Evolutionary conservation across 1,140 invertebrate genomes (phyloP), one percentile per base, ranked within the genome.

Genomic region (Meteorus sp.): DNA sequence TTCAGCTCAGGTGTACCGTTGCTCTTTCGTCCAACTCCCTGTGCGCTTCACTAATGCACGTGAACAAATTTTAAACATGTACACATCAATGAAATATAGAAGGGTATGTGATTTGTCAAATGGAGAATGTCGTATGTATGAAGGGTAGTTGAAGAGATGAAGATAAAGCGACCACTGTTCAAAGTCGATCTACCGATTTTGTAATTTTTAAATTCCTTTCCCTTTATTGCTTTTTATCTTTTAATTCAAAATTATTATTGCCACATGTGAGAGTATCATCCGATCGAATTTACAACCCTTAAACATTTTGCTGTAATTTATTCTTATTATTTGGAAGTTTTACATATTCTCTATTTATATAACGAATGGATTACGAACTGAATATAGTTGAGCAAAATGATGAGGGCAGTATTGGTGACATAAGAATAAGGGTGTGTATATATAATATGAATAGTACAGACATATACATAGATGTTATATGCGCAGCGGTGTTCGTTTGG

Each of bases 1-100:
- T 73, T 75, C 62, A 68, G 65, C 69, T 74, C 75, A 77, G 75
- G 75, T 77, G 72, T 66, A 66, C 19, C 20, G 20, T 31, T 45
- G 13, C 52, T 33, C 1, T 37, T 13, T 35, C 41, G 37, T 47
- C 50, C 5, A 31, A 27, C 45, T 29, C n/a, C 53, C 37, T 4
- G 35, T 5, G 31, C 15, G 41, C 39, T 11, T 20, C 27, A 31
- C 3, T 23, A 15, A 33, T 52, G 50, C 27, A 11, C 13, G 11
- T 6, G 9, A 33, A 15, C 47, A 33, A n/a, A n/a, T n/a, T n/a
- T n/a, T n/a, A n/a, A n/a, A n/a, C n/a, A n/a, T n/a, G n/a, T n/a
- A n/a, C n/a, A n/a, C n/a, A n/a, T n/a, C n/a, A n/a, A n/a, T n/a
- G n/a, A n/a, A n/a, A n/a, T n/a, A n/a, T n/a, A n/a, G n/a, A n/a